These are phyloP conservation scores for Bombus confusus DNA, from an alignment of 1,140 invertebrate species.

Conservation along the genomic window DNA sequence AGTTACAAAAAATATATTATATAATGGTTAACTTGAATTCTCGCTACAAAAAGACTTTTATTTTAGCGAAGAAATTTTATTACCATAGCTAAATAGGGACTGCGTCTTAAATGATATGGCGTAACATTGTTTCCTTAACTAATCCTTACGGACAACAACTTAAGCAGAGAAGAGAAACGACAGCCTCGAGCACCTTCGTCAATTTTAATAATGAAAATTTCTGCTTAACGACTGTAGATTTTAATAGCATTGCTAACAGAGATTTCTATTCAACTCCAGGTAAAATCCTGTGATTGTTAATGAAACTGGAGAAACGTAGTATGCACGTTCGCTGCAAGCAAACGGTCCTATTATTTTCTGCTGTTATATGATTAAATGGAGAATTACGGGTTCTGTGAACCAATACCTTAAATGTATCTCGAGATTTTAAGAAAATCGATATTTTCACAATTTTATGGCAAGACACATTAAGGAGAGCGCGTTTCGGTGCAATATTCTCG, in stretches of 20 bases:
- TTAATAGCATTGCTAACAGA: background rate
- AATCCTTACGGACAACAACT: background rate
- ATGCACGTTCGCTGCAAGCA: background rate
- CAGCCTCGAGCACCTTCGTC: background rate
- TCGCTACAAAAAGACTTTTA: background rate
- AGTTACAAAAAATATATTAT: background rate
- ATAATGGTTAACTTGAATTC: background rate
- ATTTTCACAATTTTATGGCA: conserved; percentile 29
- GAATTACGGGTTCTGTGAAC: conserved; percentile 15
- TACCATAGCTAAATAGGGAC: background rate
- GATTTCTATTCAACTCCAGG: background rate
- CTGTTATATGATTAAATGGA: conserved; percentile 39
- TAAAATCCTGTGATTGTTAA: background rate
- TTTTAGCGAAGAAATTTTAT: background rate
- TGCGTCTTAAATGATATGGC: background rate
- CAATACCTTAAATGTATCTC: background rate
- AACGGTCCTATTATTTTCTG: conserved; percentile 6
- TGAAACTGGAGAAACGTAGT: background rate
- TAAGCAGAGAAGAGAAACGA: background rate
- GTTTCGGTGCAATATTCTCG: conserved; percentile 33
- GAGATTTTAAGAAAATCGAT: conserved; percentile 51
- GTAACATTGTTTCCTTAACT: background rate
- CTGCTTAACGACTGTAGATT: background rate
- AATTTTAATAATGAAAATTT: conserved; percentile 9
- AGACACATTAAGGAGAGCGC: conserved; percentile 13